Conservation (phyloP, 2,113 vertebrate genomes). For the Scytalopus superciliaris region DNA sequence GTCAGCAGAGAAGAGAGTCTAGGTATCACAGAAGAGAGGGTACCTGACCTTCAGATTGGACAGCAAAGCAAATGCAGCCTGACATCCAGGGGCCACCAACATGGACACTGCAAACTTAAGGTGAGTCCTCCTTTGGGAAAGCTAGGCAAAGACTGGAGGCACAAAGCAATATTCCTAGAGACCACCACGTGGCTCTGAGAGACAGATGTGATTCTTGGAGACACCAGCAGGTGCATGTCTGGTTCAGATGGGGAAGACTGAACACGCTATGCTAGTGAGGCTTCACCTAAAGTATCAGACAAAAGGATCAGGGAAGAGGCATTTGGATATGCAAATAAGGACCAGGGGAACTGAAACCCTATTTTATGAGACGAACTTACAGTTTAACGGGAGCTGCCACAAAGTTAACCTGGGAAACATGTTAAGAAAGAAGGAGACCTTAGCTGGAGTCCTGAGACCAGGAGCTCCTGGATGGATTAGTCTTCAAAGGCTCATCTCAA, state of each 20-base stretch:
- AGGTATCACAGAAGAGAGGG: neutral
- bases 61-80: neutral
- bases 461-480: neutral
- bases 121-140: neutral
- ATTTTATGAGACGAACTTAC: neutral
- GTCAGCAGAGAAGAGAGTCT: neutral
- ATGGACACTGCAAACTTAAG: neutral
- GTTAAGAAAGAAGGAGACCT: neutral
- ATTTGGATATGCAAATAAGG: no score
- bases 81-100: neutral
- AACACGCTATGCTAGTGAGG: neutral
- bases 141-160: neutral
- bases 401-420: neutral
- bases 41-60: neutral
- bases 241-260: neutral
- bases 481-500: neutral
- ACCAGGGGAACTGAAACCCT: neutral
- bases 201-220: neutral
- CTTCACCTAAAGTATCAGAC: neutral
- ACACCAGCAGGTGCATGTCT: neutral
- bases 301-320: neutral
- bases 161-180: neutral
- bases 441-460: neutral
- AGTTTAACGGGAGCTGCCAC: neutral
- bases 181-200: neutral